phyloP scores from a whole-genome alignment of 2,888 invertebrate genomes.

The Drosophila merina region DNA sequence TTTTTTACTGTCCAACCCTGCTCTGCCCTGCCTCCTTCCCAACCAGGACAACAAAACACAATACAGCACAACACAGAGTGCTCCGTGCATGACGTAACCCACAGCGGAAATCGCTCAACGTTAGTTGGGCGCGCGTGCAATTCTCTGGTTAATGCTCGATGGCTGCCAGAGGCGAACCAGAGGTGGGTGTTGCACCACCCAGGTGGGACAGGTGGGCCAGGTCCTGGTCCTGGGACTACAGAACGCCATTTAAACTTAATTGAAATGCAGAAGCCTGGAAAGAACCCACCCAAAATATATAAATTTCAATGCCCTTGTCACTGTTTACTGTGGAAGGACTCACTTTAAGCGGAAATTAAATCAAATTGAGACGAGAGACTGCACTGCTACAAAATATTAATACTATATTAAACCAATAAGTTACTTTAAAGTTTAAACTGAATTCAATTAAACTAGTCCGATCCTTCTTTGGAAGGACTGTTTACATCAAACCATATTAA shows the following conservation, averaged over 20 bases:
- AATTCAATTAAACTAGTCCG: too few species aligned
- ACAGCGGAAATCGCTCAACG: conserved; percentile 67
- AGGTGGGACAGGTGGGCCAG: background rate
- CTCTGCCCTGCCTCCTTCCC: background rate
- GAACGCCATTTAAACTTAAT: conserved; percentile 48
- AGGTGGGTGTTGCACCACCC: background rate
- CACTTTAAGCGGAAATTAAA: conserved; percentile 42
- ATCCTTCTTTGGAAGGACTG: too few species aligned
- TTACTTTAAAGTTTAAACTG: too few species aligned
- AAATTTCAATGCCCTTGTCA: conserved; percentile 19
- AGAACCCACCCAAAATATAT: conserved; percentile 25
- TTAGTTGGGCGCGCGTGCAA: conserved; percentile 59
- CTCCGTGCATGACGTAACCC: conserved; percentile 72
- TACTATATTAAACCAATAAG: too few species aligned
- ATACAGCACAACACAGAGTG: conserved; percentile 3
- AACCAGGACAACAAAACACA: background rate
- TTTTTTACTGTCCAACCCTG: conserved; percentile 50
- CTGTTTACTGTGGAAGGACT: conserved; percentile 5
- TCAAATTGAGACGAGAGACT: conserved; percentile 35
- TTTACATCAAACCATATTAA: background rate
- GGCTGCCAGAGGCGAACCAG: background rate
- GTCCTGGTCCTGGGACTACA: conserved; percentile 8
- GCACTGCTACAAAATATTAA: conserved; percentile 5
- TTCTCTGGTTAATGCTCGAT: conserved; percentile 48
- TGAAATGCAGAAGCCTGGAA: conserved; percentile 46